Conservation (phyloP, 2,113 vertebrate species). For the Tachycineta bicolor region DNA sequence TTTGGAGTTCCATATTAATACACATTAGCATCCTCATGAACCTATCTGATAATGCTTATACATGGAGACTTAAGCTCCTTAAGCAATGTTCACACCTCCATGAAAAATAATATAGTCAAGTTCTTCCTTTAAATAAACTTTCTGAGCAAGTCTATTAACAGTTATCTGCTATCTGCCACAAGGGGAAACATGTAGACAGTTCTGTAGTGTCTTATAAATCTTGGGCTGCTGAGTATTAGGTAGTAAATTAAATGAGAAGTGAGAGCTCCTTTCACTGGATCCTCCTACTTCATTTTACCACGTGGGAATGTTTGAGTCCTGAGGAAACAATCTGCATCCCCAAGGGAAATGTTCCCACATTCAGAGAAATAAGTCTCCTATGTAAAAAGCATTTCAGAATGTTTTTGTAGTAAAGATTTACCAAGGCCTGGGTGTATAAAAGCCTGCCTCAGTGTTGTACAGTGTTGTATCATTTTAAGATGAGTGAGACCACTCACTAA, state of each 20-base stretch:
- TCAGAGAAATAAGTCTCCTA: not conserved
- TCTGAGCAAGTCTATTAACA: conserved; percentile 65
- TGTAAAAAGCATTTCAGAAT: not conserved
- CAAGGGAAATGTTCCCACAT: not conserved
- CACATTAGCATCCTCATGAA: conserved; percentile 54
- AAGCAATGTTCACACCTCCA: conserved; percentile 67
- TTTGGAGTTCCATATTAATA: conserved; percentile 53
- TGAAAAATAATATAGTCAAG: conserved; percentile 60
- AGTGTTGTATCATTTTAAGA: not conserved
- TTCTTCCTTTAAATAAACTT: conserved; percentile 71
- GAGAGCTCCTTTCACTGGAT: conserved; percentile 36
- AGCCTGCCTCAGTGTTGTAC: not conserved
- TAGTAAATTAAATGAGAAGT: conserved; percentile 56
- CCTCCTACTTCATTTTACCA: conserved; percentile 43
- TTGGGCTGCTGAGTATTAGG: conserved; percentile 52
- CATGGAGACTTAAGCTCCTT: conserved; percentile 65
- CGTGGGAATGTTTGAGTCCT: conserved; percentile 32
- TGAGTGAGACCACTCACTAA: not conserved
- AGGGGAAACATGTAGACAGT: conserved; percentile 61
- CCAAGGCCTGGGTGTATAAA: not conserved
- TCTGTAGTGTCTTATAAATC: conserved; percentile 56
- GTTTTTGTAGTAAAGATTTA: not conserved
- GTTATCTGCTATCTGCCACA: conserved; percentile 68
- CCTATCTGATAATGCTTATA: conserved; percentile 56
- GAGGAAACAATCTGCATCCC: conserved; percentile 37